Evolutionary conservation across 2,888 invertebrate species (phyloP).

Genomic region (Parthenolecanium corni): DNA sequence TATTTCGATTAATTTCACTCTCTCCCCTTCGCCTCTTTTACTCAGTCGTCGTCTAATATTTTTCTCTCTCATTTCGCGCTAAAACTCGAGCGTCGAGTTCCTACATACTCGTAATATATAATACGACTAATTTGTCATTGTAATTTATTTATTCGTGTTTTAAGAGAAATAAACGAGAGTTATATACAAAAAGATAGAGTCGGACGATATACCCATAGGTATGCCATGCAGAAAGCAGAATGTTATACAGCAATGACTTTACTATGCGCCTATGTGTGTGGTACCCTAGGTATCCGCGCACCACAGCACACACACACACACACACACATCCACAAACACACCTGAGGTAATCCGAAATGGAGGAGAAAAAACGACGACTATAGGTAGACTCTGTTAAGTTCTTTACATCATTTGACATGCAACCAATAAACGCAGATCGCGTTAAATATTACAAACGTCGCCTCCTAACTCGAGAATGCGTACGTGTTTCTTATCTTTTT

Average conservation of each 20-base stretch:
- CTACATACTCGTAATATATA: no score
- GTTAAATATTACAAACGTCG: slow-evolving; percentile 28
- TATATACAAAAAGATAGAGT: slow-evolving; percentile 7
- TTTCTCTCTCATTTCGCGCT: slow-evolving; percentile 5
- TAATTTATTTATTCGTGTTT: slow-evolving; percentile 25
- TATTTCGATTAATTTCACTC: no score
- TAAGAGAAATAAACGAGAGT: not conserved
- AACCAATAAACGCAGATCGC: slow-evolving; percentile 27
- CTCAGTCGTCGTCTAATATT: no score
- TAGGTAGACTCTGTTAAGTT: slow-evolving; percentile 7
- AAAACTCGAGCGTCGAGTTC: slow-evolving; percentile 18
- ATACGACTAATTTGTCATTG: slow-evolving; percentile 23
- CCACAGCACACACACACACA: not conserved
- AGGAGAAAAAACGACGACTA: slow-evolving; percentile 1
- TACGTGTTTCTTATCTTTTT: slow-evolving; percentile 18
- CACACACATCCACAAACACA: not conserved
- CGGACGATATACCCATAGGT: not conserved
- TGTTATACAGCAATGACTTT: not conserved
- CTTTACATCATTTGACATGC: slow-evolving; percentile 25
- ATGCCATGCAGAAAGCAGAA: slow-evolving; percentile 23
- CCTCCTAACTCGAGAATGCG: slow-evolving; percentile 13
- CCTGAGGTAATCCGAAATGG: not conserved
- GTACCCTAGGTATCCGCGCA: not conserved
- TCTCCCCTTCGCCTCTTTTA: no score
- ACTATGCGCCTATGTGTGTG: slow-evolving; percentile 24